phyloP scores from a whole-genome alignment of 1,140 invertebrate genomes.

The Drosophila pruinosa region DNA sequence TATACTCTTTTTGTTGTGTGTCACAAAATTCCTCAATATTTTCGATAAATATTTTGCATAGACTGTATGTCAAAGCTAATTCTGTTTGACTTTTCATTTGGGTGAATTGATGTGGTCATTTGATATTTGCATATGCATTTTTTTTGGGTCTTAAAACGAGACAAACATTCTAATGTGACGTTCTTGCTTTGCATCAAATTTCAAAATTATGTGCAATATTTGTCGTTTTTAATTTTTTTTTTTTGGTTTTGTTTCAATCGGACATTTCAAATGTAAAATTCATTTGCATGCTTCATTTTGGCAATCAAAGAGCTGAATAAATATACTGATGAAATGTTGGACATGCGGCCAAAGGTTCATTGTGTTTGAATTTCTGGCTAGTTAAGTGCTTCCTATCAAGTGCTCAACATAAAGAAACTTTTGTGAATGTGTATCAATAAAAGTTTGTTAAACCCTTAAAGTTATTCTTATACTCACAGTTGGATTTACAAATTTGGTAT shows the following conservation, averaged over 20 bases:
- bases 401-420: too few relatives aligned
- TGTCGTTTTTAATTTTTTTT: background rate
- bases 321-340: background rate
- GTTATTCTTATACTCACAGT: too few relatives aligned
- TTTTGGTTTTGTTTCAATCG: background rate
- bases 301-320: background rate
- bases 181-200: background rate
- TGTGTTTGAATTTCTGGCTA: too few relatives aligned
- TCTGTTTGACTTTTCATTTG: constrained; percentile 50
- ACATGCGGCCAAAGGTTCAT: too few relatives aligned
- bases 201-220: background rate
- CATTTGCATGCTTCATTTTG: constrained; percentile 23
- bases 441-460: too few relatives aligned
- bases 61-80: constrained; percentile 44
- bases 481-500: too few relatives aligned
- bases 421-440: too few relatives aligned
- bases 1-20: background rate
- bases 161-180: constrained; percentile 5
- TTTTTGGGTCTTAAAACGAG: constrained; percentile 16
- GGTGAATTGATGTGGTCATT: constrained; percentile 21
- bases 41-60: background rate
- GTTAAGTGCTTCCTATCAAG: too few relatives aligned
- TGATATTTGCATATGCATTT: constrained; percentile 22
- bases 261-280: constrained; percentile 17
- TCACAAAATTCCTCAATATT: background rate